Percentiles rank a stretch among this genome's conserved stretches.
Conservation (phyloP, 2,113 vertebrate genomes). For the Porphyrio hochstetteri region DNA sequence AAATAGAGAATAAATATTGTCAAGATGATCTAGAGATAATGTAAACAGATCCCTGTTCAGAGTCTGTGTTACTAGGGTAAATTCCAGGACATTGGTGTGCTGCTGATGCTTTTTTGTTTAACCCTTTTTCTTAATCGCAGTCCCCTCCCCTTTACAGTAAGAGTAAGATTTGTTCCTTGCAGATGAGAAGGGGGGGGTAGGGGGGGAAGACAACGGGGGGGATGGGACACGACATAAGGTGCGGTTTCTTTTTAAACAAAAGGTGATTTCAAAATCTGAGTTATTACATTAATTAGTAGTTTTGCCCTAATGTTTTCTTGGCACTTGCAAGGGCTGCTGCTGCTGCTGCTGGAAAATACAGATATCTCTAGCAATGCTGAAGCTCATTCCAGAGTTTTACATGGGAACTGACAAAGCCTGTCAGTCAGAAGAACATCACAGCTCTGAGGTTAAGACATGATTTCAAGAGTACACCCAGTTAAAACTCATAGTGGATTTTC, state of each 20-base stretch:
- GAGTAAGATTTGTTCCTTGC: conserved; percentile 36
- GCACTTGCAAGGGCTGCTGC: conserved; percentile 2
- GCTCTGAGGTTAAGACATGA: conserved; percentile 41
- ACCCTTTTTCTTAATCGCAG: conserved; percentile 69
- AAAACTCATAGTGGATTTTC: background rate
- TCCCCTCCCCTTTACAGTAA: conserved; percentile 48
- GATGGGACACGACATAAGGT: background rate
- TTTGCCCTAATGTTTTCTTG: conserved; percentile 51
- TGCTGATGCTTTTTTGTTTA: conserved; percentile 66
- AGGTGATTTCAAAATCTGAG: conserved; percentile 66
- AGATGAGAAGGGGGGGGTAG: background rate
- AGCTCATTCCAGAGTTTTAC: conserved; percentile 57
- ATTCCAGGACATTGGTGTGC: conserved; percentile 82
- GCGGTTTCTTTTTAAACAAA: conserved; percentile 17
- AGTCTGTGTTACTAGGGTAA: conserved; percentile 79
- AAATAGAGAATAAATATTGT: conserved; percentile 98
- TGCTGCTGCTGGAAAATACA: conserved; percentile 47
- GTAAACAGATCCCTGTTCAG: conserved; percentile 86
- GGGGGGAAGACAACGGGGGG: background rate
- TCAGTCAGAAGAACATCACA: conserved; percentile 48
- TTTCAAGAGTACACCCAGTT: conserved; percentile 1
- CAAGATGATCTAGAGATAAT: conserved; percentile 87
- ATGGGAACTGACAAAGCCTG: conserved; percentile 54
- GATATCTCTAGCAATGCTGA: conserved; percentile 12
- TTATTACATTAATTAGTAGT: conserved; percentile 71